Evolutionary conservation across 2,888 invertebrate genomes (phyloP).

Genomic region (Maniola hyperantus): DNA sequence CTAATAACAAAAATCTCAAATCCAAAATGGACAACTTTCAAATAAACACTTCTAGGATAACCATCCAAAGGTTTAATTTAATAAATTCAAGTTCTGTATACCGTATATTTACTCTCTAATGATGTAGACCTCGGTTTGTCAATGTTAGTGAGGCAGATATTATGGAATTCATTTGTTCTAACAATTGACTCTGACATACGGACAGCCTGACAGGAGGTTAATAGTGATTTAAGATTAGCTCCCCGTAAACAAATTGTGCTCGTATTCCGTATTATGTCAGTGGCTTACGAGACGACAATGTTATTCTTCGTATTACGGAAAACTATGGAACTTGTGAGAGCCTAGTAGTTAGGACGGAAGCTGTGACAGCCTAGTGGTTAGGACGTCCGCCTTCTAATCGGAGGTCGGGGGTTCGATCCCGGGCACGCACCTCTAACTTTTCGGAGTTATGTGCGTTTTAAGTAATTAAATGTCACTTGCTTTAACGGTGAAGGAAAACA

Average conservation of each 20-base stretch:
- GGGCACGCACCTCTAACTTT: too few species aligned
- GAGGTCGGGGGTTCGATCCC: too few species aligned
- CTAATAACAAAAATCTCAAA: too few species aligned
- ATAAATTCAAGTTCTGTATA: not conserved
- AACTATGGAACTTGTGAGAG: not conserved
- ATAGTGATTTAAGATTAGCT: slow-evolving; percentile 55
- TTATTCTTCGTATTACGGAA: not conserved
- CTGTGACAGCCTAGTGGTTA: too few species aligned
- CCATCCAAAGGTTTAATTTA: too few species aligned
- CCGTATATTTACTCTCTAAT: slow-evolving; percentile 3
- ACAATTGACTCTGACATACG: slow-evolving; percentile 48
- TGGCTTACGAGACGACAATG: slow-evolving; percentile 4
- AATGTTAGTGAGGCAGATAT: slow-evolving; percentile 34
- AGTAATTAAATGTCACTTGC: too few species aligned
- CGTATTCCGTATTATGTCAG: slow-evolving; percentile 25
- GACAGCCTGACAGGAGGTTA: slow-evolving; percentile 44
- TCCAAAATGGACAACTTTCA: too few species aligned
- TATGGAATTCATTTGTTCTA: slow-evolving; percentile 43
- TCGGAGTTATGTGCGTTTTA: too few species aligned
- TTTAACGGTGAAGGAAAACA: too few species aligned
- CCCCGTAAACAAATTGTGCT: slow-evolving; percentile 42
- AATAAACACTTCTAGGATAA: too few species aligned
- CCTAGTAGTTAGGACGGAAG: too few species aligned
- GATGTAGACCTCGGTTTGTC: slow-evolving; percentile 15
- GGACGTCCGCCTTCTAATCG: too few species aligned